These are phyloP conservation scores for Onychorhynchus coronatus DNA, from an alignment of 2,113 vertebrate species.

Conservation along the genomic window DNA sequence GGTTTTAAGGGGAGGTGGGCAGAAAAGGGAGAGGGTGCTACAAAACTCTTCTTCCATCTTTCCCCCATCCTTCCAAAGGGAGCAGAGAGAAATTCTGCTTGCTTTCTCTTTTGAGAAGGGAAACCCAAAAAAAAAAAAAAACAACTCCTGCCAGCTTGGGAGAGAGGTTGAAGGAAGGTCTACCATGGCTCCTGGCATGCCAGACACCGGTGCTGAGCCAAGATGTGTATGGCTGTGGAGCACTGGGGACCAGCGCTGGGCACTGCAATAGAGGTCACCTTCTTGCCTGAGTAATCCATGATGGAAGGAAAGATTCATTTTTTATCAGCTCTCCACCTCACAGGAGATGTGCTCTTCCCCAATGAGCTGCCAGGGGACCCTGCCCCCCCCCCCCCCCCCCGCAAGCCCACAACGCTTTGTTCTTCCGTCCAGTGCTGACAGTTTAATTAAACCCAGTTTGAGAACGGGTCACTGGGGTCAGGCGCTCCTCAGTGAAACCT, in stretches of 20 bases:
- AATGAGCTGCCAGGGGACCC: neutral
- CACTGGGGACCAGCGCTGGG: neutral
- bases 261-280: conserved; percentile 23
- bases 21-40: neutral
- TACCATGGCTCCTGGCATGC: neutral
- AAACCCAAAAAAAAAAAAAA: neutral
- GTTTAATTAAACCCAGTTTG: conserved; percentile 72
- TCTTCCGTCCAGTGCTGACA: conserved; percentile 63
- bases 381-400: too few relatives aligned
- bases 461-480: conserved; percentile 62
- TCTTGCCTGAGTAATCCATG: conserved; percentile 5
- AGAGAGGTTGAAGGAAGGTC: neutral
- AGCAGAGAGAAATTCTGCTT: neutral
- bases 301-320: conserved; percentile 41
- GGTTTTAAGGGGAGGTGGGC: neutral
- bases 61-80: neutral
- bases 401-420: conserved; percentile 36
- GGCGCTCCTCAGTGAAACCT: conserved; percentile 42
- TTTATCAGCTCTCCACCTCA: conserved; percentile 42
- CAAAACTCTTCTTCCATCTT: neutral
- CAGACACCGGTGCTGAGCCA: neutral
- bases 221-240: fast-evolving
- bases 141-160: neutral
- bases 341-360: conserved; percentile 1
- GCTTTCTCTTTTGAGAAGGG: neutral